Percentiles rank a stretch among this genome's conserved stretches.
Evolutionary conservation across 2,113 vertebrate species (phyloP).

Genomic region (Periophthalmus modestus): DNA sequence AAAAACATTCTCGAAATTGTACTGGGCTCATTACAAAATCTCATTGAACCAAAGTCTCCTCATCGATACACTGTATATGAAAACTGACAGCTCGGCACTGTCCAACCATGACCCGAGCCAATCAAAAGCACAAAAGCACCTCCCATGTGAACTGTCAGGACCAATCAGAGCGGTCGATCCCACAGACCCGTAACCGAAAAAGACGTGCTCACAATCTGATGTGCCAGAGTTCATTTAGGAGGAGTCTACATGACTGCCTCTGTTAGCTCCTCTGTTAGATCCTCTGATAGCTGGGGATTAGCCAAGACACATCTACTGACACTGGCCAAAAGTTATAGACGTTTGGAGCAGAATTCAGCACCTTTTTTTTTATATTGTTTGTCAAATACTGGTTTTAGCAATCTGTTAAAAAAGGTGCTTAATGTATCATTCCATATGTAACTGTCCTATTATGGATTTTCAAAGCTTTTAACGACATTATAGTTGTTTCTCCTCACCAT

Average conservation of each 20-base stretch:
- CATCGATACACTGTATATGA: neutral
- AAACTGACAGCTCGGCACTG: neutral
- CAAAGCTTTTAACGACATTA: neutral
- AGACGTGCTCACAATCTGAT: neutral
- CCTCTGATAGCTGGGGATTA: neutral
- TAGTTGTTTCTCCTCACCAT: too few species aligned
- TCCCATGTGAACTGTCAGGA: constrained; percentile 4
- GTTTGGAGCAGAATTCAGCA: neutral
- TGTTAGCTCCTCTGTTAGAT: neutral
- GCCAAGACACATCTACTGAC: neutral
- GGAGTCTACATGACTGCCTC: neutral
- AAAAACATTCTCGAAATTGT: neutral
- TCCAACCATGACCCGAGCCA: neutral
- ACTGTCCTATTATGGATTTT: too few species aligned
- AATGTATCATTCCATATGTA: neutral
- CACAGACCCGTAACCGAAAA: neutral
- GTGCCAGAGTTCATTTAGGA: neutral
- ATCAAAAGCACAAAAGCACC: neutral
- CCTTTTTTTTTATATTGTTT: neutral
- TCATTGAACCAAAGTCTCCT: neutral
- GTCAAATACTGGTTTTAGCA: neutral
- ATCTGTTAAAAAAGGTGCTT: too few species aligned
- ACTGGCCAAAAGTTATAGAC: neutral
- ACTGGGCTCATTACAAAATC: neutral
- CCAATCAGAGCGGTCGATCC: neutral